Evolutionary conservation across 2,797 vertebrate species (phyloP).

Genomic region (Xiphophorus birchmanni): DNA sequence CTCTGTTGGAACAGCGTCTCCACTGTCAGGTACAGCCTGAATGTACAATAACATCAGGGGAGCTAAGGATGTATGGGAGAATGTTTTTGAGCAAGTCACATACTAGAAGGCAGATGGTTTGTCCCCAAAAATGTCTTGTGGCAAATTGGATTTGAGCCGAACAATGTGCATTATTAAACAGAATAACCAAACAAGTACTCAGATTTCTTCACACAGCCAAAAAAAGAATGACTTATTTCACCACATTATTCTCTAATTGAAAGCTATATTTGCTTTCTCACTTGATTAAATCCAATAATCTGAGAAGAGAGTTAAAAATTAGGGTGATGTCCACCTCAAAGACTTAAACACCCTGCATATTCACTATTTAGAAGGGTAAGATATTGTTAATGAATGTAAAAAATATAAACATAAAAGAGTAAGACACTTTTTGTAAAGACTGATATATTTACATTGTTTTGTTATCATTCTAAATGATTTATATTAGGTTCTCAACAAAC

Average conservation of each 20-base stretch:
- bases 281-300: background rate
- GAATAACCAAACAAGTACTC: background rate
- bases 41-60: constrained; percentile 22
- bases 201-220: background rate
- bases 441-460: background rate
- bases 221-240: background rate
- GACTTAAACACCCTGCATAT: background rate
- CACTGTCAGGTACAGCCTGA: constrained; percentile 36
- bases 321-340: background rate
- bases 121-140: background rate
- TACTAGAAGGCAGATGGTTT: constrained; percentile 1
- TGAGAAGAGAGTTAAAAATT: background rate
- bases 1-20: constrained; percentile 35
- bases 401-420: background rate
- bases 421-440: background rate
- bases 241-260: background rate
- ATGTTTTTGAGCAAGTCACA: constrained; percentile 1
- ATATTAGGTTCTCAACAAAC: background rate
- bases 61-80: background rate
- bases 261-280: background rate
- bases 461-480: background rate
- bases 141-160: background rate
- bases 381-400: background rate
- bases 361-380: background rate
- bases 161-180: background rate